These are phyloP conservation scores for Martes martes DNA, from an alignment of 2,113 vertebrate species.

Conservation along the genomic window DNA sequence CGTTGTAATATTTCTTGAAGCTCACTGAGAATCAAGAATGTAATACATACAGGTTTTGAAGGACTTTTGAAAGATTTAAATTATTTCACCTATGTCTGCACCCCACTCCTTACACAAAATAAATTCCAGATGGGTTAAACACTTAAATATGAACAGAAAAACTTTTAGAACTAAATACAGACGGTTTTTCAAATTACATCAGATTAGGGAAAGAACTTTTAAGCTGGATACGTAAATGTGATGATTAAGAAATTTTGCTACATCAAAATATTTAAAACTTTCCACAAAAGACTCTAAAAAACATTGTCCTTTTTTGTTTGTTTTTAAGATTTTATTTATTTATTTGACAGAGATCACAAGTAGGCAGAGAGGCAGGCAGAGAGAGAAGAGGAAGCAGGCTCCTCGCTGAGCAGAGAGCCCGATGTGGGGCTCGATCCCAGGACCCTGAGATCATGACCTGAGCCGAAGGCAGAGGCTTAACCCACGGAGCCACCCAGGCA, in stretches of 20 bases:
- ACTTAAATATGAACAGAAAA: not conserved
- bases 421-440: too few species aligned
- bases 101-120: not conserved
- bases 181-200: not conserved
- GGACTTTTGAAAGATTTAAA: not conserved
- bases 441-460: too few species aligned
- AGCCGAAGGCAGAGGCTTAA: too few species aligned
- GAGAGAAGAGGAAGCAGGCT: too few species aligned
- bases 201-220: not conserved
- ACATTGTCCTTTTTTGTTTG: not conserved
- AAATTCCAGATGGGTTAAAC: not conserved
- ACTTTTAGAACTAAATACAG: not conserved
- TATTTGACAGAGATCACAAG: too few species aligned
- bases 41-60: not conserved
- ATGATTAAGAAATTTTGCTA: not conserved
- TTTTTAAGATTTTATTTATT: too few species aligned
- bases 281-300: not conserved
- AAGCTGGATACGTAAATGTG: not conserved
- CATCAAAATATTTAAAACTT: not conserved
- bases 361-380: too few species aligned
- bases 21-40: not conserved
- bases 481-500: too few species aligned
- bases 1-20: not conserved
- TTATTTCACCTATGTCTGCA: not conserved
- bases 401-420: too few species aligned